These are phyloP conservation scores for Sinocyclocheilus rhinocerous DNA, from an alignment of 2,113 vertebrate genomes.

Conservation along the genomic window DNA sequence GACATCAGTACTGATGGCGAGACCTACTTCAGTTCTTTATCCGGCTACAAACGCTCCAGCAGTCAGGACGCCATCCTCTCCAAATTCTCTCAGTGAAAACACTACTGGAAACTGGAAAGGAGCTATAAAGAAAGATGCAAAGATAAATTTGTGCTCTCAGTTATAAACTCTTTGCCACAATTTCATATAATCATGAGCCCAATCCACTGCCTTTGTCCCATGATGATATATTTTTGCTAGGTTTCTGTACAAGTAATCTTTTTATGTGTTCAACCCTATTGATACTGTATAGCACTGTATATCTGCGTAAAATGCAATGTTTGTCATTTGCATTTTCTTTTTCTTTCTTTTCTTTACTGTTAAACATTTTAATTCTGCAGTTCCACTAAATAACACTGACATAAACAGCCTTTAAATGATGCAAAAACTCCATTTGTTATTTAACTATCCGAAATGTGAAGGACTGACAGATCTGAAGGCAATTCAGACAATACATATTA, in stretches of 20 bases:
- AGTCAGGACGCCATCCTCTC: constrained; percentile 77
- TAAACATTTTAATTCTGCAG: neutral
- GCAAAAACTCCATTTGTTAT: constrained; percentile 52
- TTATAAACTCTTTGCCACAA: neutral
- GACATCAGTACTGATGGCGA: constrained; percentile 89
- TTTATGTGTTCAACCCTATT: neutral
- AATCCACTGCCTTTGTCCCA: constrained; percentile 24
- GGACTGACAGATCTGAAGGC: constrained; percentile 47
- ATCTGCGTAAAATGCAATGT: constrained; percentile 1
- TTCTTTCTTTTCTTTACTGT: neutral
- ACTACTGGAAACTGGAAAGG: neutral
- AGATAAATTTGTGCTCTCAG: neutral
- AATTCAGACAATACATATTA: constrained; percentile 46
- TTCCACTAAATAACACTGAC: neutral
- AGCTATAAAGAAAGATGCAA: neutral
- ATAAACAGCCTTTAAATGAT: neutral
- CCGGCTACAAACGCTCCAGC: constrained; percentile 78
- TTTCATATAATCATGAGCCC: constrained; percentile 9
- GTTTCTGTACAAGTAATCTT: constrained; percentile 5
- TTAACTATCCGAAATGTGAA: constrained; percentile 59
- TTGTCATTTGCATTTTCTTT: neutral
- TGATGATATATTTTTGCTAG: constrained; percentile 28
- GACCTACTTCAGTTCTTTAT: constrained; percentile 84
- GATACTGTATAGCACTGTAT: constrained; percentile 22
- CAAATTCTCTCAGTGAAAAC: constrained; percentile 62